Conservation (phyloP, 2,888 invertebrate genomes). For the Protonemura montana region DNA sequence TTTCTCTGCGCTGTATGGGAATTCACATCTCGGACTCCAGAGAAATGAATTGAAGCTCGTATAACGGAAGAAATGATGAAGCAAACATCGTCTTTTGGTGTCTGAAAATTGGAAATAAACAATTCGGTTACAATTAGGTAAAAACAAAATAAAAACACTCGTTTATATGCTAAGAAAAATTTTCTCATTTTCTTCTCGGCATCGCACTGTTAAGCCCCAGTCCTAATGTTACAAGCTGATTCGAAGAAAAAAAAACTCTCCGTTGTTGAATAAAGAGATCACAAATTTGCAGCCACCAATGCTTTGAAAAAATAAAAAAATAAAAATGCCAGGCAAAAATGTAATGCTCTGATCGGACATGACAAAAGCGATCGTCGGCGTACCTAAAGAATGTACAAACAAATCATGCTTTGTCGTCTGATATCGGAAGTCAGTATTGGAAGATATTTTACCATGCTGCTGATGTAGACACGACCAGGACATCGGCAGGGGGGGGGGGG, state of each 20-base stretch:
- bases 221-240: too few relatives aligned
- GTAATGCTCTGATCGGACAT: neutral
- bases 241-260: too few relatives aligned
- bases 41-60: neutral
- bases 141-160: conserved; percentile 13
- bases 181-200: too few relatives aligned
- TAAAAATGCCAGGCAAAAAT: too few relatives aligned
- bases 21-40: neutral
- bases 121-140: neutral
- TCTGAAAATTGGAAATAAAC: neutral
- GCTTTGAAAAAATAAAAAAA: too few relatives aligned
- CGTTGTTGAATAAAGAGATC: too few relatives aligned
- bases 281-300: too few relatives aligned
- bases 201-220: too few relatives aligned
- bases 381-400: conserved; percentile 13
- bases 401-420: conserved; percentile 9
- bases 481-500: neutral
- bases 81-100: neutral
- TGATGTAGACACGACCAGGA: conserved; percentile 9
- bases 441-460: neutral
- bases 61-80: neutral
- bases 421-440: conserved; percentile 26
- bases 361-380: neutral
- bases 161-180: too few relatives aligned
- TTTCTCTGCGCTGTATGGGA: neutral